Conservation (phyloP, 2,113 vertebrate species). For the Benitochromis conjunctus region DNA sequence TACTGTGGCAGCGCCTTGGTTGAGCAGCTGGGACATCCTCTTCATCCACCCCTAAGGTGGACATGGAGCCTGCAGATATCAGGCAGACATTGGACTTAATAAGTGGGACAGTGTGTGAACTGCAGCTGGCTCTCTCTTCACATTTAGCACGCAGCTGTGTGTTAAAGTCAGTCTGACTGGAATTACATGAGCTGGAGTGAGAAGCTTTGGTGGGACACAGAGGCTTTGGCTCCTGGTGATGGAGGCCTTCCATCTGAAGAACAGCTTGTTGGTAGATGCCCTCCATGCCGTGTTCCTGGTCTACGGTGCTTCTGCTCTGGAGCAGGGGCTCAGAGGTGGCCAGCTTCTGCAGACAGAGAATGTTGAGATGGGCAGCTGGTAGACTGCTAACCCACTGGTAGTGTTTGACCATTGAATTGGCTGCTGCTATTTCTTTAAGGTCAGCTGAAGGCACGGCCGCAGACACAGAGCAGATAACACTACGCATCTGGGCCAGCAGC, state of each 20-base stretch:
- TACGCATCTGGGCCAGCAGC: conserved; percentile 85
- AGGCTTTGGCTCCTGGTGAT: conserved; percentile 67
- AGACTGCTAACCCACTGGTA: conserved; percentile 66
- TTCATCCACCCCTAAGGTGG: not conserved
- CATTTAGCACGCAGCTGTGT: conserved; percentile 15
- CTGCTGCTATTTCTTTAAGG: conserved; percentile 37
- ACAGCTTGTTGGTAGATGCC: conserved; percentile 51
- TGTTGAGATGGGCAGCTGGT: conserved; percentile 65
- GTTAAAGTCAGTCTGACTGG: conserved; percentile 53
- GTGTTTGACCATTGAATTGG: conserved; percentile 62
- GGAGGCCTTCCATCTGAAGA: conserved; percentile 64
- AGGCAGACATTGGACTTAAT: conserved; percentile 69
- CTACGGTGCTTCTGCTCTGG: conserved; percentile 33
- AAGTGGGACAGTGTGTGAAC: conserved; percentile 33
- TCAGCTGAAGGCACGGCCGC: conserved; percentile 65
- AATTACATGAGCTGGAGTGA: conserved; percentile 64
- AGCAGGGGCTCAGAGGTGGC: conserved; percentile 74
- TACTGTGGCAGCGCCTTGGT: conserved; percentile 51
- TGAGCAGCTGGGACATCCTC: not conserved
- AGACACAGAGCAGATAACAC: conserved; percentile 78
- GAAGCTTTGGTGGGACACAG: conserved; percentile 62
- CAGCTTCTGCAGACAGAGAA: conserved; percentile 70
- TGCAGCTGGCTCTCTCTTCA: conserved; percentile 30
- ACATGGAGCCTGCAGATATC: conserved; percentile 51
- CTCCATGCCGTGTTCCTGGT: conserved; percentile 34